Conservation (phyloP, 2,797 vertebrate genomes). For the Brachyalestes nurse region DNA sequence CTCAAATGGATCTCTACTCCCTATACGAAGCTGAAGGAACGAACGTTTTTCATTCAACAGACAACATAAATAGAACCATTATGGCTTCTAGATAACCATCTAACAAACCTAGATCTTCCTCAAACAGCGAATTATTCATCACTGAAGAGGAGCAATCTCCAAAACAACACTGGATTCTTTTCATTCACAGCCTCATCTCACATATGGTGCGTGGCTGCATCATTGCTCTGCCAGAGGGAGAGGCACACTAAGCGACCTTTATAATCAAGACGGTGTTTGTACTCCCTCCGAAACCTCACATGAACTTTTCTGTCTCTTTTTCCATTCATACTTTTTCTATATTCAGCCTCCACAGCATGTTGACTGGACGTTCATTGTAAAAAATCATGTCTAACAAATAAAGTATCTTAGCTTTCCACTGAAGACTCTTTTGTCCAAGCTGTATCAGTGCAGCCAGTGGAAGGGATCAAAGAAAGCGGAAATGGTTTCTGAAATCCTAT, state of each 20-base stretch:
- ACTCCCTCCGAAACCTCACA: constrained; percentile 2
- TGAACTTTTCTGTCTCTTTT: constrained; percentile 8
- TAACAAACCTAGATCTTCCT: background rate
- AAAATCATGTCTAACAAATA: no score
- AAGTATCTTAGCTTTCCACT: no score
- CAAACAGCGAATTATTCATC: background rate
- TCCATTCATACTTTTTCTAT: background rate
- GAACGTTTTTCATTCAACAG: no score
- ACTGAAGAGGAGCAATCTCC: background rate
- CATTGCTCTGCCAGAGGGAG: constrained; percentile 1
- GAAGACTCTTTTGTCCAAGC: no score
- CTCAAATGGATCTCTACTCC: no score
- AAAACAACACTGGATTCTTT: background rate
- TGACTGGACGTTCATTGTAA: no score
- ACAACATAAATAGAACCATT: background rate
- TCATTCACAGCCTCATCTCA: constrained; percentile 8
- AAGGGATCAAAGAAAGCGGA: no score
- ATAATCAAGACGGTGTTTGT: background rate
- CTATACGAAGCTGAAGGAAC: no score
- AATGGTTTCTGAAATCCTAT: no score
- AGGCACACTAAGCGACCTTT: background rate
- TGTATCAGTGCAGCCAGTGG: no score
- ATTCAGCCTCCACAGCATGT: no score
- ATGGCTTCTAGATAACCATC: background rate
- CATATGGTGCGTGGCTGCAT: constrained; percentile 3